Evolutionary conservation across 2,113 vertebrate species (phyloP).

Genomic region (Epinephelus fuscoguttatus): DNA sequence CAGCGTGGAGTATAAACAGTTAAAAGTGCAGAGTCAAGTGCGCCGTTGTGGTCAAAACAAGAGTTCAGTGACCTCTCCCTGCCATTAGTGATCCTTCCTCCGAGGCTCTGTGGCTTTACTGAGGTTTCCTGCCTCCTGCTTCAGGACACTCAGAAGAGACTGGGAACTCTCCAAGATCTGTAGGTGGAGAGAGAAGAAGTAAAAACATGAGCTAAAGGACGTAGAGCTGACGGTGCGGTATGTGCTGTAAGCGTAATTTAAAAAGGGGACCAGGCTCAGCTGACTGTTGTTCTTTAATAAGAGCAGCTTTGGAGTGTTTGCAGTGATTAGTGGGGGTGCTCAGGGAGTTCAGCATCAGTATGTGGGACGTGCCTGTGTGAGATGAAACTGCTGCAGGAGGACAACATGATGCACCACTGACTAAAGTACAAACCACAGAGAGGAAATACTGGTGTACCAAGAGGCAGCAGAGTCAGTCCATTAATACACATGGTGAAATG

Average conservation of each 20-base stretch:
- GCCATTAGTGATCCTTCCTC: constrained; percentile 78
- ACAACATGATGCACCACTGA: too few relatives aligned
- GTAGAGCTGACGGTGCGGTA: background rate
- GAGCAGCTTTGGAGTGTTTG: constrained; percentile 52
- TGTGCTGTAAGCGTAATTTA: background rate
- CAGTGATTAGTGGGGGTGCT: constrained; percentile 31
- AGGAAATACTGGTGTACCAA: background rate
- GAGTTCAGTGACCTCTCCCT: background rate
- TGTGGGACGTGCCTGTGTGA: constrained; percentile 6
- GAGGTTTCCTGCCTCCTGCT: constrained; percentile 88
- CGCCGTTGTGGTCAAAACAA: background rate
- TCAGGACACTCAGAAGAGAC: constrained; percentile 90
- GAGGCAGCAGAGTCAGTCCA: background rate
- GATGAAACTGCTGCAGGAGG: background rate
- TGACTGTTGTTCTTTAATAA: constrained; percentile 71
- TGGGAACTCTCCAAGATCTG: constrained; percentile 96
- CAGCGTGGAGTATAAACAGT: constrained; percentile 3
- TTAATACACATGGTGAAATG: too few relatives aligned
- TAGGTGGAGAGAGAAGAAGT: background rate
- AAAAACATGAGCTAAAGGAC: background rate
- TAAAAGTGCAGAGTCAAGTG: constrained; percentile 27
- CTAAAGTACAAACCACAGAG: too few relatives aligned
- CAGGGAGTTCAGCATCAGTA: constrained; percentile 50
- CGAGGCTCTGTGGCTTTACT: constrained; percentile 83
- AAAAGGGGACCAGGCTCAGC: background rate